phyloP scores from a whole-genome alignment of 35 echinoderm and acorn worm genomes.

The Apostichopus japonicus region DNA sequence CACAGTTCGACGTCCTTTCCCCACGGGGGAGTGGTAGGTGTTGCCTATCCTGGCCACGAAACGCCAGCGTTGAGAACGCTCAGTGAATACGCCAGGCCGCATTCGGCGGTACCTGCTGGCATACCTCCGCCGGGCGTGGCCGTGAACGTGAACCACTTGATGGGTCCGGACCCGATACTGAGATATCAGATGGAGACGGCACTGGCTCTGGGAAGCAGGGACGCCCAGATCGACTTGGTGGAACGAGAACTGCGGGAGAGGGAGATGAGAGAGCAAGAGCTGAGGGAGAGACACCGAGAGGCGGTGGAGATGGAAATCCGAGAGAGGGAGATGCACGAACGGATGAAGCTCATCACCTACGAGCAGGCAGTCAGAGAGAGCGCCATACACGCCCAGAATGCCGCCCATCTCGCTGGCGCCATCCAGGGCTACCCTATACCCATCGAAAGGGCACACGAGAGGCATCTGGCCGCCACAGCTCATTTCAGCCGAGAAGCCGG shows the following conservation, averaged over 20 bases:
- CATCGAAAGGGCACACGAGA: slow-evolving; percentile 30
- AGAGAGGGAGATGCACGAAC: slow-evolving; percentile 77
- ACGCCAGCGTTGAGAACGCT: slow-evolving; percentile 91
- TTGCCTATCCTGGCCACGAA: slow-evolving; percentile 77
- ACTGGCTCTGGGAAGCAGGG: slow-evolving; percentile 73
- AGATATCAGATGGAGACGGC: slow-evolving; percentile 82
- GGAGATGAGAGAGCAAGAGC: slow-evolving; percentile 67
- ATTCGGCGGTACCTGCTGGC: slow-evolving; percentile 59
- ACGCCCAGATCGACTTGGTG: slow-evolving; percentile 90
- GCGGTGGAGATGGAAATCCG: slow-evolving; percentile 66
- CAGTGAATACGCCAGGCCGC: slow-evolving; percentile 92
- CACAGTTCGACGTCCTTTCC: slow-evolving; percentile 20
- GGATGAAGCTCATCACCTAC: slow-evolving; percentile 58
- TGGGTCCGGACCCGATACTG: slow-evolving; percentile 95
- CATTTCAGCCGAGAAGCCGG: slow-evolving; percentile 24
- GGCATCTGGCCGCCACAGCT: slow-evolving; percentile 47
- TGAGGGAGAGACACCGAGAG: slow-evolving; percentile 70
- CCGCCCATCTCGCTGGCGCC: not conserved
- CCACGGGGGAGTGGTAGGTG: slow-evolving; percentile 23
- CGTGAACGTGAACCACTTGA: slow-evolving; percentile 55
- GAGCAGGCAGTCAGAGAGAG: slow-evolving; percentile 61
- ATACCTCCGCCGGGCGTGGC: slow-evolving; percentile 26
- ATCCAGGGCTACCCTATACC: slow-evolving; percentile 28
- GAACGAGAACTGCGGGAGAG: slow-evolving; percentile 90
- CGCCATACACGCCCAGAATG: slow-evolving; percentile 55